Percentiles rank a stretch among this genome's conserved stretches.
These are phyloP conservation scores for Cosmopolites sordidus DNA, from an alignment of 2,888 invertebrate species.

Conservation along the genomic window DNA sequence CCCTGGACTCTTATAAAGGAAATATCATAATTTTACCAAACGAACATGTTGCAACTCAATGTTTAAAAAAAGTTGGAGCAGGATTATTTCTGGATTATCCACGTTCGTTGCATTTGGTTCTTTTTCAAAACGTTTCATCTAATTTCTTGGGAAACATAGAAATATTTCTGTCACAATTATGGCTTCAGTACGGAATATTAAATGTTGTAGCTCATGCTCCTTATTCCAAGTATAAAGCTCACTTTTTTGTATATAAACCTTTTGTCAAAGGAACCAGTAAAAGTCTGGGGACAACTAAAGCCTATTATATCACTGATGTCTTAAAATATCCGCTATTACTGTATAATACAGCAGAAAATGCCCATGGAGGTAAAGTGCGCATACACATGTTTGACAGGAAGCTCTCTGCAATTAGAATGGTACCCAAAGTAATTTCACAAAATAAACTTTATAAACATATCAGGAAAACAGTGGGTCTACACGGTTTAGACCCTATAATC, in stretches of 20 bases:
- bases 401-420: slow-evolving; percentile 1
- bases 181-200: neutral
- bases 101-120: slow-evolving; percentile 1
- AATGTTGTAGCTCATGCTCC: slow-evolving; percentile 9
- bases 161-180: neutral
- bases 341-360: slow-evolving; percentile 3
- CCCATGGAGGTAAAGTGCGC: neutral
- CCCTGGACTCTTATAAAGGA: neutral
- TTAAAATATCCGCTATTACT: neutral
- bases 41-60: neutral
- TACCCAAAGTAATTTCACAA: neutral
- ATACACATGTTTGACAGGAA: slow-evolving; percentile 7
- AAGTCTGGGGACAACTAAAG: neutral
- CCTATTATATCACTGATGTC: neutral
- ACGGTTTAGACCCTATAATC: slow-evolving; percentile 7
- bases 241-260: slow-evolving; percentile 1
- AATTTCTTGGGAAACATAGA: neutral
- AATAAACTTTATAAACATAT: neutral
- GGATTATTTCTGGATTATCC: neutral
- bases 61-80: neutral
- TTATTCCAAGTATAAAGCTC: neutral
- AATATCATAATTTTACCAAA: slow-evolving; percentile 7
- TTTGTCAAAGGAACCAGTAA: neutral
- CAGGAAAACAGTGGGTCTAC: neutral
- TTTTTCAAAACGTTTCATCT: neutral